Base-by-base conservation (phyloP, 2,888 invertebrate species). In the Cactoblastis cactorum region DNA sequence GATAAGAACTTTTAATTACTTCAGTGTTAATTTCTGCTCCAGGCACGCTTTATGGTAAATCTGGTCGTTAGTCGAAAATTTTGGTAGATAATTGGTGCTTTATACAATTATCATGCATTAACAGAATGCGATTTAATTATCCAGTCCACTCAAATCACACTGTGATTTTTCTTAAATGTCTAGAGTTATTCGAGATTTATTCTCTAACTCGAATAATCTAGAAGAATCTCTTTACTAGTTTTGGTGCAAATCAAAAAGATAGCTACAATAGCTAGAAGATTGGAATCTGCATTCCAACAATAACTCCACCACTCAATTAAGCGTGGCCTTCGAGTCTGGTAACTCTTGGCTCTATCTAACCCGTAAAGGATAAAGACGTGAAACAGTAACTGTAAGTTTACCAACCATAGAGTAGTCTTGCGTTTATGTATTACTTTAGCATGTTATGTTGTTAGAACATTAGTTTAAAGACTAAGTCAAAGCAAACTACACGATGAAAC, bases 1-100 rank as follows among this genome's bases (percentile, higher is more conserved):
- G 60, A 62, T 64, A 61, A 59, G 32, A 70, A 71, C 65, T 69
- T 73, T 69, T 73, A 70, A 70, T 68, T 65, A 67, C 62, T 67
- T 61, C 57, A 59, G 59, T 66, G 67, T 67, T 70, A 67, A 71
- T 67, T 66, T 63, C 62, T 67, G 64, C 59, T 64, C 62, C 61
- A 57, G 66, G 65, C 63, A 63, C 58, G 59, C 56, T 63, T 61
- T 70, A 62, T 63, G 58, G 55, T 50, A 55, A 63, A 60, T 63
- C 66, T 59, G 50, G 51, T 54, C 61, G 54, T 56, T 59, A 56
- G 60, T 59, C 22, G 37, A 65, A 62, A 65, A 69, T 67, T 69
- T 67, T 62, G 62, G 61, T 54, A 49, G 56, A 59, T 52, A 56
- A 58, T 58, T 58, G 55, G 53, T 55, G 47, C 55, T 56, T 57